Conservation (phyloP, 2,888 invertebrate genomes). For the Brachylomia viminalis region DNA sequence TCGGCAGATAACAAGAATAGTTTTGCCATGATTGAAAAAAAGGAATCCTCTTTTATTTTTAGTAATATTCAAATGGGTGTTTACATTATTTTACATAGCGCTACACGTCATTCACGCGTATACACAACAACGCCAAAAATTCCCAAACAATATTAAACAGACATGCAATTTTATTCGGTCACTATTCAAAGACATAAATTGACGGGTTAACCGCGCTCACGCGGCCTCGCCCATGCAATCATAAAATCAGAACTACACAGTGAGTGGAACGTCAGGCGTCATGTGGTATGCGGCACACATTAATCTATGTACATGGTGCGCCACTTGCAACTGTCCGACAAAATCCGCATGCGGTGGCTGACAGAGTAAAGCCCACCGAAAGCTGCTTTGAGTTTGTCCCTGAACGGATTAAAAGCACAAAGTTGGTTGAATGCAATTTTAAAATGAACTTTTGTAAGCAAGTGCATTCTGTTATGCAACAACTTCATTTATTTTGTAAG, state of each 20-base stretch:
- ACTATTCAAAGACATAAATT: constrained; percentile 69
- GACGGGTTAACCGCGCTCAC: constrained; percentile 67
- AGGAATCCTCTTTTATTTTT: constrained; percentile 19
- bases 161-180: constrained; percentile 58
- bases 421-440: constrained; percentile 80
- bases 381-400: constrained; percentile 86
- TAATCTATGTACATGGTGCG: constrained; percentile 80
- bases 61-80: constrained; percentile 33
- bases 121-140: constrained; percentile 37
- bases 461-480: constrained; percentile 61
- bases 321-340: constrained; percentile 74
- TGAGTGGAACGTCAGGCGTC: constrained; percentile 67
- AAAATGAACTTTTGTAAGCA: constrained; percentile 70
- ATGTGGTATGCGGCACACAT: constrained; percentile 79
- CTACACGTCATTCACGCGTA: constrained; percentile 19
- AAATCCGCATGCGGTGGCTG: constrained; percentile 82
- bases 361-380: constrained; percentile 83
- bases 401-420: constrained; percentile 83
- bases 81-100: constrained; percentile 13
- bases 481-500: constrained; percentile 59
- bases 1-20: constrained; percentile 32
- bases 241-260: constrained; percentile 74
- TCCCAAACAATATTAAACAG: constrained; percentile 51
- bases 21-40: constrained; percentile 31
- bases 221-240: constrained; percentile 68